Percentiles rank a stretch among this genome's conserved stretches.
Conservation (phyloP, 2,797 vertebrate genomes). For the Ciconia nigra region DNA sequence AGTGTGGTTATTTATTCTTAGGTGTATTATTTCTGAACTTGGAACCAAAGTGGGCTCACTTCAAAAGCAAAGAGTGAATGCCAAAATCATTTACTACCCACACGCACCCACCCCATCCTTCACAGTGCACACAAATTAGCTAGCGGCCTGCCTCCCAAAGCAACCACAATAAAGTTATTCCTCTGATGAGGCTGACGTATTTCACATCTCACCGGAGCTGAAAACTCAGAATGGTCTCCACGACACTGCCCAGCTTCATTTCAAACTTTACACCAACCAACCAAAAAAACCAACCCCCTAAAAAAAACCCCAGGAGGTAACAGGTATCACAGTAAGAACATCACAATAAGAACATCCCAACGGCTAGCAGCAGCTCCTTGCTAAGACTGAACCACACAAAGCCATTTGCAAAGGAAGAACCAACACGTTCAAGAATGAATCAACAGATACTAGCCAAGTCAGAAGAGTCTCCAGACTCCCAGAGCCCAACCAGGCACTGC, state of each 20-base stretch:
- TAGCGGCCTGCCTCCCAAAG: not conserved
- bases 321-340: not conserved
- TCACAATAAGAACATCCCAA: not conserved
- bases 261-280: not conserved
- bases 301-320: not conserved
- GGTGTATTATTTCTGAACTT: not conserved
- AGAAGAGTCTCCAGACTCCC: not conserved
- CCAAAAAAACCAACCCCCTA: too few species aligned
- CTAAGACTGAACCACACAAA: not conserved
- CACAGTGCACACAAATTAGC: not conserved
- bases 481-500: not conserved
- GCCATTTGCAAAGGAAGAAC: not conserved
- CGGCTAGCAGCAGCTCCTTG: not conserved
- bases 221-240: not conserved
- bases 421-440: not conserved
- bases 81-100: not conserved
- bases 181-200: not conserved
- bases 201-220: not conserved
- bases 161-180: not conserved
- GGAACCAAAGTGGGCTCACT: not conserved
- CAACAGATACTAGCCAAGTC: not conserved
- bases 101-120: not conserved
- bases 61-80: not conserved
- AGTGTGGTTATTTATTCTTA: conserved; percentile 37
- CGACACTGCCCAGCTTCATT: not conserved